Percentiles rank a stretch among this genome's conserved stretches.
These are phyloP conservation scores for Gymnosoma rotundatum DNA, from an alignment of 2,888 invertebrate species.

Conservation along the genomic window DNA sequence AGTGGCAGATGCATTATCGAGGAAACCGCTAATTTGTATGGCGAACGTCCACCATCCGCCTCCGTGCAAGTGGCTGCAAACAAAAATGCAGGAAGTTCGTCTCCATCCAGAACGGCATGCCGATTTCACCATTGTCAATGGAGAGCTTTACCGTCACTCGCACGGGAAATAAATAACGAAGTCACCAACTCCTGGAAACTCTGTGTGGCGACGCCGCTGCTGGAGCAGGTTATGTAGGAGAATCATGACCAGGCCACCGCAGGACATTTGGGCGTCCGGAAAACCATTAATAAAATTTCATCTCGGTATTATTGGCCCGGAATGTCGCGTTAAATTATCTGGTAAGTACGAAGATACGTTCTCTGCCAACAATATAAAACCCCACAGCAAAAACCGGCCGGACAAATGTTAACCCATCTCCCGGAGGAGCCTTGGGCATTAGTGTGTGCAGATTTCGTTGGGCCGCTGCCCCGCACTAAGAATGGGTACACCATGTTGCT, in stretches of 20 bases:
- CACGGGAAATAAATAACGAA: too few relatives aligned
- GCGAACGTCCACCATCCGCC: too few relatives aligned
- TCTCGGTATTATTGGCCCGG: not conserved
- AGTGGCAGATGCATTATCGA: too few relatives aligned
- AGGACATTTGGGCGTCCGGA: not conserved
- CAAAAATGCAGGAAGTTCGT: too few relatives aligned
- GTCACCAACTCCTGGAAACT: too few relatives aligned
- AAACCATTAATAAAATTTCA: not conserved
- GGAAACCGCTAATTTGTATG: too few relatives aligned
- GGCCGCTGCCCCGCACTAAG: not conserved
- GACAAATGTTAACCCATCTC: not conserved
- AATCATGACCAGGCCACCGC: slow-evolving; percentile 1
- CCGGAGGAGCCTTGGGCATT: not conserved
- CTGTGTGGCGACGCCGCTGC: too few relatives aligned
- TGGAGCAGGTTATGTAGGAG: too few relatives aligned
- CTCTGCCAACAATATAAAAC: not conserved
- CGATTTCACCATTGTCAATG: too few relatives aligned
- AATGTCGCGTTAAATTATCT: not conserved
- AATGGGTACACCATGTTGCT: not conserved
- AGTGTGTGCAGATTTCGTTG: not conserved
- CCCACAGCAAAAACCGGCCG: not conserved
- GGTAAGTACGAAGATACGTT: not conserved
- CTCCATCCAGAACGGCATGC: too few relatives aligned
- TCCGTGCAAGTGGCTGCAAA: too few relatives aligned
- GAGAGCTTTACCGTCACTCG: too few relatives aligned